Evolutionary conservation across 2,888 invertebrate genomes (phyloP).

Genomic region (Dryobotodes eremita): DNA sequence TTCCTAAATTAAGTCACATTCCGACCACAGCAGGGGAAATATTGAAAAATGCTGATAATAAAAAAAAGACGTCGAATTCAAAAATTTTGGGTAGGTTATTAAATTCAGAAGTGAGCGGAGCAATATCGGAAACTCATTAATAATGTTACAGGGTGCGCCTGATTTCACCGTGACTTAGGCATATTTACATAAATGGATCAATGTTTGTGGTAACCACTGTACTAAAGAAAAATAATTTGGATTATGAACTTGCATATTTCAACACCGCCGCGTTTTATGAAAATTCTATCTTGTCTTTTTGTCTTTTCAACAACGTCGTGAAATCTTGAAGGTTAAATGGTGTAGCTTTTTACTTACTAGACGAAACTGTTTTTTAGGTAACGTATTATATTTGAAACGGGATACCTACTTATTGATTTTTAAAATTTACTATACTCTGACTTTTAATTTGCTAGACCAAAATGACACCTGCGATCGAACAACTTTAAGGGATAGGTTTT

Average conservation of each 20-base stretch:
- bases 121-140: slow-evolving; percentile 89
- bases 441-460: too few relatives aligned
- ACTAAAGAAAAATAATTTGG: slow-evolving; percentile 63
- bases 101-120: slow-evolving; percentile 78
- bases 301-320: too few relatives aligned
- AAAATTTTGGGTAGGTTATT: slow-evolving; percentile 80
- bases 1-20: slow-evolving; percentile 60
- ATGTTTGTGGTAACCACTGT: slow-evolving; percentile 74
- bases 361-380: background rate
- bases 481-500: too few relatives aligned
- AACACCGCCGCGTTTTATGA: background rate
- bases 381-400: too few relatives aligned
- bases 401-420: background rate
- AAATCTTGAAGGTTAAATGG: background rate
- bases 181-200: slow-evolving; percentile 81
- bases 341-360: background rate
- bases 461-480: too few relatives aligned
- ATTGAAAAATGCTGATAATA: slow-evolving; percentile 70
- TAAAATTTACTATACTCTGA: background rate
- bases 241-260: slow-evolving; percentile 53
- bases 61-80: slow-evolving; percentile 76
- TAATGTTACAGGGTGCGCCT: slow-evolving; percentile 86
- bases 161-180: slow-evolving; percentile 85
- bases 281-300: slow-evolving; percentile 15
- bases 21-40: slow-evolving; percentile 42